Base-by-base conservation (phyloP, 2,113 vertebrate genomes). In the Alethe diademata region DNA sequence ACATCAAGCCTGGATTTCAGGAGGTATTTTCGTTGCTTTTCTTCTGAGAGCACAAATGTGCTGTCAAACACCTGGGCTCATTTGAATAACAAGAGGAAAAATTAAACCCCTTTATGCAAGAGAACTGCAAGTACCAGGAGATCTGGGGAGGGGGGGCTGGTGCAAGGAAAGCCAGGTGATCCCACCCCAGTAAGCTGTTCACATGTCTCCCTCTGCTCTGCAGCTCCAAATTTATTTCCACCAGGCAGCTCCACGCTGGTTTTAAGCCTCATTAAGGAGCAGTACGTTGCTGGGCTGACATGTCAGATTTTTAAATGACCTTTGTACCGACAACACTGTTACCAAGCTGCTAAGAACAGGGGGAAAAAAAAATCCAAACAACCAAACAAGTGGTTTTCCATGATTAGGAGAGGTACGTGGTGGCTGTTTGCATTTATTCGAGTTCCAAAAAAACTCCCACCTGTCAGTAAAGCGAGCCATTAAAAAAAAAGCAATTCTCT, bases 181-280 rank as follows among this genome's bases (percentile, higher is more conserved):
- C 33, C 70, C 88, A 50, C 12, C 78, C 82, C 82, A 8, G 47
- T 1, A 33, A 90, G 43, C 58, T 19, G 29, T 14, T 51, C 78
- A 33, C 45, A 45, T 6, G 14, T 50, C 66, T 80, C 60, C 69
- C 53, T 62, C 56, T 3, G 0, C 19, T 70, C 72, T 65, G 23
- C 84, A 73, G 50, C 73, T 71, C 90, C 65, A 2, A 38, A 67
- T 23, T 8, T 19, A 33, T n/a, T 86, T 72, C 80, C 75, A 67
- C 17, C 61, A 29, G 40, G 88, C 92, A 93, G 93, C 66, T 40
- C 9, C 82, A 17, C 1, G 9, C 56, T 66, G 91, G 8, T 19
- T 95, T 85, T 83, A 95, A 95, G 82, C 82, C 93, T 90, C 88
- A 78, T 92, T 86, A 93, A 86, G 86, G n/a, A 88, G 88, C 92